Conservation (phyloP, 2,113 vertebrate genomes). For the Cyanoramphus novaezelandiae region DNA sequence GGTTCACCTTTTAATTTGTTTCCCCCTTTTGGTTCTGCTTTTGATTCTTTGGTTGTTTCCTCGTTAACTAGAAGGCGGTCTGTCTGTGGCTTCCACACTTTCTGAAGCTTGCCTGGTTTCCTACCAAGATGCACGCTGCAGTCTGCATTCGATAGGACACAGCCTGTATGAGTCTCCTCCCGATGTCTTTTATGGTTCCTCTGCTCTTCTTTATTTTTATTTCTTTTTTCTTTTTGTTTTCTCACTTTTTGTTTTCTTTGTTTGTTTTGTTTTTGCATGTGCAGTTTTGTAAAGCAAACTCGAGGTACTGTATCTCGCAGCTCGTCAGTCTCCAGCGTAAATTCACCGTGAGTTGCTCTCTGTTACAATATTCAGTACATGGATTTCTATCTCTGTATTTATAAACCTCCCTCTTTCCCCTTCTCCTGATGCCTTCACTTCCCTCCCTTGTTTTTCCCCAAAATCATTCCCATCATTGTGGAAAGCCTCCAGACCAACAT, state of each 20-base stretch:
- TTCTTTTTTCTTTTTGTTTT: constrained; percentile 74
- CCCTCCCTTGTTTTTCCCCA: background rate
- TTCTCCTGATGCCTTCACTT: constrained; percentile 3
- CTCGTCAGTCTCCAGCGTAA: constrained; percentile 95
- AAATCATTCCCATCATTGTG: constrained; percentile 60
- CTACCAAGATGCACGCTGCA: constrained; percentile 34
- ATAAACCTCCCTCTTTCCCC: background rate
- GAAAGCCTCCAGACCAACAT: constrained; percentile 50
- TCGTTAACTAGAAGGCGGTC: background rate
- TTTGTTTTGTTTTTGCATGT: constrained; percentile 88
- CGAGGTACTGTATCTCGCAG: constrained; percentile 92
- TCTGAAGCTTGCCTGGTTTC: constrained; percentile 15
- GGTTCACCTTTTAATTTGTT: background rate
- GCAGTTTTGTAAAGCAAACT: constrained; percentile 97
- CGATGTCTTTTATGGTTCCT: constrained; percentile 57
- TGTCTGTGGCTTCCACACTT: constrained; percentile 15
- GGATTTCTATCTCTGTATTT: constrained; percentile 39
- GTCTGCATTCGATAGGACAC: background rate
- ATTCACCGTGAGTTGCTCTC: constrained; percentile 95
- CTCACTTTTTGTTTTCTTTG: constrained; percentile 83
- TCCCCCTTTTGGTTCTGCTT: background rate
- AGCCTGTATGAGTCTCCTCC: constrained; percentile 35
- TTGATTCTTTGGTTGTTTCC: constrained; percentile 4
- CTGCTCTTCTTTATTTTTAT: constrained; percentile 55
- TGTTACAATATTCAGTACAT: constrained; percentile 75